Conservation (phyloP, 2,888 invertebrate genomes). For the Ecdyonurus torrentis region DNA sequence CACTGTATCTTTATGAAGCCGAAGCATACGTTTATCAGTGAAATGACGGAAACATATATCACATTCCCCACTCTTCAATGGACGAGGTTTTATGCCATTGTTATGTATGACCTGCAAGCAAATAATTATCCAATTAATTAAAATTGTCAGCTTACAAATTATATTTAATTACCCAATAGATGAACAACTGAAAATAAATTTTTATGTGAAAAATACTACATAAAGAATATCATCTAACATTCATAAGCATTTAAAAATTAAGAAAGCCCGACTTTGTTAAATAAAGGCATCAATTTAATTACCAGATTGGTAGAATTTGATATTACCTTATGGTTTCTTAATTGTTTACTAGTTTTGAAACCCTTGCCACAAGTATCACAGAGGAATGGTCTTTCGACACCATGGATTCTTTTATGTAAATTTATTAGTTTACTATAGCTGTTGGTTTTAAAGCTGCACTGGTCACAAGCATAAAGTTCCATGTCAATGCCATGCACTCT, state of each 20-base stretch:
- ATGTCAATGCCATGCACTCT: conserved; percentile 54
- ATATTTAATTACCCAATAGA: too few species aligned
- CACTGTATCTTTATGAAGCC: conserved; percentile 39
- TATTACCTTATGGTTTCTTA: conserved; percentile 54
- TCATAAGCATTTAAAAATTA: too few species aligned
- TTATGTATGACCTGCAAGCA: conserved; percentile 16
- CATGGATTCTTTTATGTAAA: conserved; percentile 60
- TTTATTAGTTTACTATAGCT: conserved; percentile 48
- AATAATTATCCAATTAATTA: too few species aligned
- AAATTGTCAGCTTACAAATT: too few species aligned
- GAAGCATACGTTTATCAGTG: conserved; percentile 32
- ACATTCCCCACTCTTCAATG: conserved; percentile 26
- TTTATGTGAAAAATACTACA: background rate
- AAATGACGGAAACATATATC: conserved; percentile 41
- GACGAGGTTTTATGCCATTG: conserved; percentile 12
- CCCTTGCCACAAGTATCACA: conserved; percentile 53
- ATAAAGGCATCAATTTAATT: background rate
- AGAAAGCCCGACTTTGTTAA: too few species aligned
- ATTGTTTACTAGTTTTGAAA: conserved; percentile 64
- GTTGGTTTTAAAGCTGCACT: conserved; percentile 52
- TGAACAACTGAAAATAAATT: background rate
- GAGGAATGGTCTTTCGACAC: conserved; percentile 39
- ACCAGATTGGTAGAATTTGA: background rate
- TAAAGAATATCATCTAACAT: background rate
- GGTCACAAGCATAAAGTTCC: conserved; percentile 58